Conservation (phyloP, 2,888 invertebrate genomes). For the Neuroscelio doddi region DNA sequence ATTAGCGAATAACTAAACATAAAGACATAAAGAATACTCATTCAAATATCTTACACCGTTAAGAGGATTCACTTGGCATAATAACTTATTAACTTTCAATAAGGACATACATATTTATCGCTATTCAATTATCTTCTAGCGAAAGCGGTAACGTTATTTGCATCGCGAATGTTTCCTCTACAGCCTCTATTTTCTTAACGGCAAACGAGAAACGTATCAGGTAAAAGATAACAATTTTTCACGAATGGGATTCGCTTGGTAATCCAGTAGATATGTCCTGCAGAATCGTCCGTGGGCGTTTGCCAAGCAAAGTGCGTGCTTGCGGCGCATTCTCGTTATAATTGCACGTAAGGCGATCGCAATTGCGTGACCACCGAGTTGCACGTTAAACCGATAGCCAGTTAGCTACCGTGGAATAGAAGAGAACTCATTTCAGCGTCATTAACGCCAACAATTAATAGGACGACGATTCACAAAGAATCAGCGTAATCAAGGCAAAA, state of each 20-base stretch:
- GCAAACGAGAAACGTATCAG: slow-evolving; percentile 29
- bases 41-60: not conserved
- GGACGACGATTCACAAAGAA: slow-evolving; percentile 48
- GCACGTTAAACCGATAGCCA: slow-evolving; percentile 44
- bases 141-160: slow-evolving; percentile 35
- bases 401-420: slow-evolving; percentile 34
- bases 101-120: slow-evolving; percentile 42
- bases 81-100: slow-evolving; percentile 44
- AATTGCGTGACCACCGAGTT: slow-evolving; percentile 61
- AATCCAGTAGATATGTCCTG: slow-evolving; percentile 32
- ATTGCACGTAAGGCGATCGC: slow-evolving; percentile 63
- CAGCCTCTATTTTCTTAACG: slow-evolving; percentile 28
- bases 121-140: slow-evolving; percentile 35
- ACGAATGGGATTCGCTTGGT: slow-evolving; percentile 30
- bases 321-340: slow-evolving; percentile 64
- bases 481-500: too few relatives aligned
- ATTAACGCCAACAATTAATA: slow-evolving; percentile 61
- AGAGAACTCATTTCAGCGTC: slow-evolving; percentile 41
- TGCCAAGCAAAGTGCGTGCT: slow-evolving; percentile 56
- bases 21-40: not conserved
- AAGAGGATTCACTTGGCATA: slow-evolving; percentile 28
- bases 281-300: slow-evolving; percentile 43
- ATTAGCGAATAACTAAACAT: not conserved
- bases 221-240: slow-evolving; percentile 28
- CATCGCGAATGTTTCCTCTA: slow-evolving; percentile 37